Conservation (phyloP, 2,797 vertebrate genomes). For the Pangasius larnaudii region DNA sequence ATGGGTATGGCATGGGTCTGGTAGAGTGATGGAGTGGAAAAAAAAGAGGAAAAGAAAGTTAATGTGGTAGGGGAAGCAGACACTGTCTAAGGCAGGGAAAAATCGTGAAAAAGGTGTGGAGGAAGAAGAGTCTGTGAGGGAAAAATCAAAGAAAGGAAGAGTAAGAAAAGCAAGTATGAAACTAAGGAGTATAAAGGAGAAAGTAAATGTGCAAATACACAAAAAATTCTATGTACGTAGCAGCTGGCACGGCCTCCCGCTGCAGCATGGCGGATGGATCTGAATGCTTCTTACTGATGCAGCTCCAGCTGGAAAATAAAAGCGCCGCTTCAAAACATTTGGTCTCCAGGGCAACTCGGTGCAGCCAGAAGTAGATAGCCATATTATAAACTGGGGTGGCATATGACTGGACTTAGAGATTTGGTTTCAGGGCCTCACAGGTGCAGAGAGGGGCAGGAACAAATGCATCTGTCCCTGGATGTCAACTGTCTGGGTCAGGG, state of each 20-base stretch:
- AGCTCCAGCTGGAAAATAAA: conserved; percentile 67
- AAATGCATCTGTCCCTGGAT: conserved; percentile 58
- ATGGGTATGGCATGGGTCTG: conserved; percentile 33
- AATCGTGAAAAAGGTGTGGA: not conserved
- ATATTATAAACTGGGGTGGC: conserved; percentile 68
- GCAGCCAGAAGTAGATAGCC: conserved; percentile 62
- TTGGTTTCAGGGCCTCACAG: conserved; percentile 70
- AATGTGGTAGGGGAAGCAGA: conserved; percentile 8
- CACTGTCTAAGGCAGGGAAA: not conserved
- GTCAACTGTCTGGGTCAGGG: conserved; percentile 53
- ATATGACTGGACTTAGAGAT: conserved; percentile 73
- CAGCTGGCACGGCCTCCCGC: conserved; percentile 48
- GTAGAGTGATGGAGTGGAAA: conserved; percentile 45
- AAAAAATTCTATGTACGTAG: conserved; percentile 18
- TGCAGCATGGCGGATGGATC: conserved; percentile 61
- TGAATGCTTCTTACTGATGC: conserved; percentile 67
- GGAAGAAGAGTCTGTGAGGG: conserved; percentile 4
- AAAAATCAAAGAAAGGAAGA: not conserved
- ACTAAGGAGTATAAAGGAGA: conserved; percentile 27
- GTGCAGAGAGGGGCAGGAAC: conserved; percentile 45
- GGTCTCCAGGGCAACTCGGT: conserved; percentile 71
- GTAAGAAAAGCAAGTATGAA: conserved; percentile 3
- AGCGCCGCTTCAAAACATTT: conserved; percentile 74
- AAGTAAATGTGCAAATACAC: not conserved
- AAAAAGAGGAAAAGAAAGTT: conserved; percentile 51